Conservation (phyloP, 2,113 vertebrate genomes). For the Leucosticte australis region DNA sequence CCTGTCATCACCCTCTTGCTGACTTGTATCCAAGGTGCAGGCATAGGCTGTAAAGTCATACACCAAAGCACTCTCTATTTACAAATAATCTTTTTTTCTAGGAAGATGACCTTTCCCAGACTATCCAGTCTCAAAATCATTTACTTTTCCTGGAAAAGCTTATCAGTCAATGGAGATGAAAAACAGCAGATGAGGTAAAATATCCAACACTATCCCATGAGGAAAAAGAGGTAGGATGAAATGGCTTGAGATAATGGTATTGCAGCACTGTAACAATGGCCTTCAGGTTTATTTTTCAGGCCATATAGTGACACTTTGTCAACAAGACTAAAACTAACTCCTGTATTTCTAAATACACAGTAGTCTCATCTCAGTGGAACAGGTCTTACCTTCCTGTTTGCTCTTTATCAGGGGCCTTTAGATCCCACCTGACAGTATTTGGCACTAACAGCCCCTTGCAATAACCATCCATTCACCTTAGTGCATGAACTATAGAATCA, state of each 20-base stretch:
- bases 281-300: not conserved
- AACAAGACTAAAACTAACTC: not conserved
- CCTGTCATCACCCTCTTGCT: not conserved
- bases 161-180: not conserved
- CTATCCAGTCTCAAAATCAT: not conserved
- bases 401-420: not conserved
- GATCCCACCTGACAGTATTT: not conserved
- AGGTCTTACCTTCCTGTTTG: not conserved
- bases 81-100: not conserved
- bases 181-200: not conserved
- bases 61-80: not conserved
- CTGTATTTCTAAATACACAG: not conserved
- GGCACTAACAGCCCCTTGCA: not conserved
- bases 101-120: not conserved
- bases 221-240: not conserved
- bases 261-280: not conserved
- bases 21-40: not conserved
- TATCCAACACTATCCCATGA: not conserved
- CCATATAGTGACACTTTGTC: not conserved
- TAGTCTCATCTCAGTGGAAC: not conserved
- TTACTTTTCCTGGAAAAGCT: not conserved
- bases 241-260: not conserved
- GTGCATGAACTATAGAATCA: not conserved
- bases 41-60: not conserved
- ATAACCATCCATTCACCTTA: not conserved